Evolutionary conservation across 2,113 vertebrate genomes (phyloP).

Genomic region (Astatotilapia flaviijosephi): DNA sequence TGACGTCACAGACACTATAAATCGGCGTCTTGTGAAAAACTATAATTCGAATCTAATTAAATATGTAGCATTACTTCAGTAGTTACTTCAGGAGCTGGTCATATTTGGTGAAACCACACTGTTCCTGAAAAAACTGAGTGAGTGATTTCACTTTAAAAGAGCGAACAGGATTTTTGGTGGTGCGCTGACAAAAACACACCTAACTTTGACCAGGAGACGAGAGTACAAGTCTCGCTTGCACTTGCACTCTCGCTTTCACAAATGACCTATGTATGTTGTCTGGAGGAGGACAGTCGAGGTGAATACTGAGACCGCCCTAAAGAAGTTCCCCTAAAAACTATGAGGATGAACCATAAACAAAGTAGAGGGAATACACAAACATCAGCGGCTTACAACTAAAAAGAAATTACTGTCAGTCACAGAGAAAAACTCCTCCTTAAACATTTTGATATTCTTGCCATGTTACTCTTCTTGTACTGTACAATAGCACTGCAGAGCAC

Average conservation of each 20-base stretch:
- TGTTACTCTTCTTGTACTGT: conserved; percentile 45
- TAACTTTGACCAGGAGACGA: neutral
- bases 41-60: accelerated
- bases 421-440: conserved; percentile 29
- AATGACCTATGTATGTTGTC: neutral
- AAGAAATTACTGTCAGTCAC: conserved; percentile 52
- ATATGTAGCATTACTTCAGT: neutral
- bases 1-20: accelerated
- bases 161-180: neutral
- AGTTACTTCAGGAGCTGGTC: neutral
- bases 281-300: neutral
- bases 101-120: neutral
- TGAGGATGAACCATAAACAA: neutral
- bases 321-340: conserved; percentile 14
- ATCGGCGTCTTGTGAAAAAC: accelerated
- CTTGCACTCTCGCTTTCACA: neutral
- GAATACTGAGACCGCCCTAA: neutral
- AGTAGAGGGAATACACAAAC: conserved; percentile 50
- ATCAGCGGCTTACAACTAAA: conserved; percentile 10
- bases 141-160: neutral
- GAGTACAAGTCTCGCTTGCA: neutral
- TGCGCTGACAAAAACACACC: neutral
- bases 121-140: accelerated
- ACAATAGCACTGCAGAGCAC: conserved; percentile 25
- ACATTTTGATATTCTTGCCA: conserved; percentile 63